Evolutionary conservation across 2,797 vertebrate genomes (phyloP).

Genomic region (Mormyrops boulengeri): DNA sequence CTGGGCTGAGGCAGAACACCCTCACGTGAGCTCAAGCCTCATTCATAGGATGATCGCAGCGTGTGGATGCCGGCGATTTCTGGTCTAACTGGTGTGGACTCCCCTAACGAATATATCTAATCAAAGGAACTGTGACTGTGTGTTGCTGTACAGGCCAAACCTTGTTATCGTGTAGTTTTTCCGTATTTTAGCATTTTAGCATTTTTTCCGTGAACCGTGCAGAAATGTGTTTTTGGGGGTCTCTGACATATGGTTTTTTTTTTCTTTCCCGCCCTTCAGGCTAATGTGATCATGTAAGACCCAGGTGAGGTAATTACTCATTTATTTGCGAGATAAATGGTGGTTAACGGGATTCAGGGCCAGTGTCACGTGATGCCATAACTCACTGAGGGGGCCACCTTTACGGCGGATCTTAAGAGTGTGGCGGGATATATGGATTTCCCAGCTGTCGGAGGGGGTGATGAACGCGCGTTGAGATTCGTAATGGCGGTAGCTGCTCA

Average conservation of each 20-base stretch:
- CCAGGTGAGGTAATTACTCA: slow-evolving; percentile 15
- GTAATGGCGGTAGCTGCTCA: slow-evolving; percentile 66
- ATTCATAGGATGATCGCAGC: background rate
- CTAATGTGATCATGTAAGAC: slow-evolving; percentile 30
- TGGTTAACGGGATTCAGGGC: slow-evolving; percentile 36
- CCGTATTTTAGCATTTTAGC: background rate
- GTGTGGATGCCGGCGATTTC: background rate
- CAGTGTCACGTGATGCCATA: slow-evolving; percentile 45
- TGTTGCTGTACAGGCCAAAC: background rate
- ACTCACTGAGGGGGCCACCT: slow-evolving; percentile 53
- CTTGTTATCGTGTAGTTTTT: background rate
- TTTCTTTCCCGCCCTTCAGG: slow-evolving; percentile 39
- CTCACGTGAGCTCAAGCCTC: background rate
- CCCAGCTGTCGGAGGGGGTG: slow-evolving; percentile 60
- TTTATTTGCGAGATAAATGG: slow-evolving; percentile 47
- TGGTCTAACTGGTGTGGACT: background rate
- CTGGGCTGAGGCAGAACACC: slow-evolving; percentile 23
- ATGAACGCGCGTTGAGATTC: slow-evolving; percentile 63
- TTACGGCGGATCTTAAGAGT: slow-evolving; percentile 57
- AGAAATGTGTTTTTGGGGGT: background rate
- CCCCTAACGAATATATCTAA: background rate
- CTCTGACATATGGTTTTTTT: slow-evolving; percentile 33
- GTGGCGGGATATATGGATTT: slow-evolving; percentile 61
- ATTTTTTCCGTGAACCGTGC: background rate
- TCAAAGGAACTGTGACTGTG: background rate